Conservation (phyloP, 1,140 invertebrate genomes). For the Drosophila tropicalis region DNA sequence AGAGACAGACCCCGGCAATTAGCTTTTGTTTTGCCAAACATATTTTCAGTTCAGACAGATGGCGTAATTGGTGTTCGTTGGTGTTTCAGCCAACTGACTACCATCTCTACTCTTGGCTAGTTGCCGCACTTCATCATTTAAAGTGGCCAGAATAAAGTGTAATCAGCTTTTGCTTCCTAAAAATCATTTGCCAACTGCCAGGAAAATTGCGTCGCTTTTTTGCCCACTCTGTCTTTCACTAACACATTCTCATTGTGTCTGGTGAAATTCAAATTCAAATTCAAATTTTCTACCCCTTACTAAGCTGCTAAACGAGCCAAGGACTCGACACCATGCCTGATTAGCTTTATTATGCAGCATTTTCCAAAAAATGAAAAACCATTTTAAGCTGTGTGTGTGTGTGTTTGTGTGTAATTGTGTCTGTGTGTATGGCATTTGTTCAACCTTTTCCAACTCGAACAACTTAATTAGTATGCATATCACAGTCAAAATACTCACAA, state of each 20-base stretch:
- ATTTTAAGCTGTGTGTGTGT: conserved; percentile 51
- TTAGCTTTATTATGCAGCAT: conserved; percentile 73
- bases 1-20: conserved; percentile 18
- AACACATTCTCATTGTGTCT: background rate
- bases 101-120: background rate
- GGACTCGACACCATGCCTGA: conserved; percentile 51
- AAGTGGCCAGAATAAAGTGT: conserved; percentile 28
- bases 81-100: conserved; percentile 3
- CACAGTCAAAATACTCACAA: conserved; percentile 41
- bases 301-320: conserved; percentile 41
- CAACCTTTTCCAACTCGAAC: conserved; percentile 13
- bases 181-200: conserved; percentile 42
- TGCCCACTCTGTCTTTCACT: background rate
- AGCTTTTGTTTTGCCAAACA: conserved; percentile 21
- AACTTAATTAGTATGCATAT: conserved; percentile 73
- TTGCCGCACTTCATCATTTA: background rate
- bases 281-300: conserved; percentile 35
- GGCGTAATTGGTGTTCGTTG: conserved; percentile 5
- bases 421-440: conserved; percentile 15
- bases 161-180: conserved; percentile 34
- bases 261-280: conserved; percentile 51
- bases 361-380: conserved; percentile 54
- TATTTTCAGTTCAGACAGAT: conserved; percentile 2
- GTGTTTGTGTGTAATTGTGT: background rate
- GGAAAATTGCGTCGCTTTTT: conserved; percentile 39